Evolutionary conservation across 2,113 vertebrate genomes (phyloP).

Genomic region (Chascanopsetta lugubris): DNA sequence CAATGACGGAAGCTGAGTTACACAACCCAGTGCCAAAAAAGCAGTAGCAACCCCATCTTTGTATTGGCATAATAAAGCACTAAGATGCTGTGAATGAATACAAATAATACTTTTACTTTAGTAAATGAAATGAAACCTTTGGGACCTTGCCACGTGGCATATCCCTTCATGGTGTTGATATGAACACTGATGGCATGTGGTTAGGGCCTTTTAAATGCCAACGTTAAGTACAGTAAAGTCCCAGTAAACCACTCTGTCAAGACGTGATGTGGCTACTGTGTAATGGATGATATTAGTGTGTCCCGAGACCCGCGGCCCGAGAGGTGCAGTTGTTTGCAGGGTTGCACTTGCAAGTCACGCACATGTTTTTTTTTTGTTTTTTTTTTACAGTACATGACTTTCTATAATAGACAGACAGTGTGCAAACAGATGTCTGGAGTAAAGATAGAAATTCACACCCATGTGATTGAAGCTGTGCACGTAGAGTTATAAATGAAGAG

Average conservation of each 20-base stretch:
- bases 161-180: not conserved
- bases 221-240: constrained; percentile 5
- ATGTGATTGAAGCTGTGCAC: constrained; percentile 49
- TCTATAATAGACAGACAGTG: constrained; percentile 41
- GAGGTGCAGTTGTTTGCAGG: constrained; percentile 33
- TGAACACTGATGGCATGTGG: constrained; percentile 11
- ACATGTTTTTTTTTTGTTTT: constrained; percentile 36
- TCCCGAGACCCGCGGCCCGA: constrained; percentile 16
- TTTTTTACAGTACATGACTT: no score
- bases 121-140: not conserved
- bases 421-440: constrained; percentile 37
- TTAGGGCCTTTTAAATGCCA: constrained; percentile 44
- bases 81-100: no score
- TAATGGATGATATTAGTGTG: constrained; percentile 31
- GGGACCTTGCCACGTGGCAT: not conserved
- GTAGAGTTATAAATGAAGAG: constrained; percentile 23
- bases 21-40: not conserved
- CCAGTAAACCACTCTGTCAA: constrained; percentile 21
- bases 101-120: not conserved
- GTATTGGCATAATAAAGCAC: not conserved
- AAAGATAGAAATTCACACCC: constrained; percentile 47
- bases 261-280: constrained; percentile 2
- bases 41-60: not conserved
- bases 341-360: constrained; percentile 39
- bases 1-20: constrained; percentile 36